Base-by-base conservation (phyloP, 2,888 invertebrate species). In the Bellardia pandia region DNA sequence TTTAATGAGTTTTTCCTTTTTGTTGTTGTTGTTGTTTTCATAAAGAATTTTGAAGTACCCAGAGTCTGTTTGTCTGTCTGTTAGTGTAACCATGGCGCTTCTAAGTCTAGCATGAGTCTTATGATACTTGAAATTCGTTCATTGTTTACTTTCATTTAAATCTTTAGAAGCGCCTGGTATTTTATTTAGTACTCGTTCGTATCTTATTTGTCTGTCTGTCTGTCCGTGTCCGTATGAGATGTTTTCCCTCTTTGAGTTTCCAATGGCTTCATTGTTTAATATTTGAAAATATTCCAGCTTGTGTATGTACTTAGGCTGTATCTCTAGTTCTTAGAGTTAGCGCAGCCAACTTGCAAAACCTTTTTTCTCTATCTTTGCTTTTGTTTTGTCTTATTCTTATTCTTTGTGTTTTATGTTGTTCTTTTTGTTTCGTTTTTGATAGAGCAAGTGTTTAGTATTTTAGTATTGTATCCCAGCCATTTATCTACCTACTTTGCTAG, bases 61-160 rank as follows among this genome's bases (percentile, higher is more conserved):
- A 56, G 45, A 71, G 77, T 77, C 76, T 82, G 9, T 75, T n/a
- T 60, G 85, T 88, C 30, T 68, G 81, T 66, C 71, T 87, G 83
- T 76, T 83, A 80, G 66, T 85, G 71, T 72, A 78, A 74, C 58
- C 84, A 69, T 88, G 88, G 88, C 88, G 88, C 88, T 88, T 88
- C 86, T 86, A 45, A 85, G 88, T 88, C 88, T 88, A 82, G 86
- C 80, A 88, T 82, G 69, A 16, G 72, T 82, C 77, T 82, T 82
- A 79, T 85, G 68, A 75, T 85, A 64, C 71, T 80, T 76, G 53
- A 66, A 68, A 85, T 85, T 80, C 45, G 75, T 85, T 82, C 48
- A 81, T 78, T 89, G 85, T 77, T 88, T 86, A 82, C 60, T 80
- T 77, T 88, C 66, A 51, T 72, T 75, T 71, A 80, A 88, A 88